These are phyloP conservation scores for Mus pahari DNA, from an alignment of 2,113 vertebrate species.

Conservation along the genomic window DNA sequence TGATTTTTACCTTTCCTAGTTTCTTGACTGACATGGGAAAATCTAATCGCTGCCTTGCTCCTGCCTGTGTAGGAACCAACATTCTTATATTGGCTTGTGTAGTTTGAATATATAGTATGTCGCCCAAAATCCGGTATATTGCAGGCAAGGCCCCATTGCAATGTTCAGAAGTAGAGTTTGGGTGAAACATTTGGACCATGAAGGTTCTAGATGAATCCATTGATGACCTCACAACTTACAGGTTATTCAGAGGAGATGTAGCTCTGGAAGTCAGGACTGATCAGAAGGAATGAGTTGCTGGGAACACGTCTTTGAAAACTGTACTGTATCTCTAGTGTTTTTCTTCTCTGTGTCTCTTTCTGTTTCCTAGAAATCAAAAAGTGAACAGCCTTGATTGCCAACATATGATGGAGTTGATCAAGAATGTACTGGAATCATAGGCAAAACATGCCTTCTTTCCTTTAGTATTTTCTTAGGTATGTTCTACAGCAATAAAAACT, in stretches of 20 bases:
- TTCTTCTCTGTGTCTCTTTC: background rate
- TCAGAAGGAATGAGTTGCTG: background rate
- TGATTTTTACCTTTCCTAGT: slow-evolving; percentile 53
- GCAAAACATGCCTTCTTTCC: background rate
- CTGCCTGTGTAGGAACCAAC: background rate
- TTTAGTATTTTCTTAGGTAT: background rate
- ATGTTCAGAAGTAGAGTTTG: background rate
- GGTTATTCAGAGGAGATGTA: background rate
- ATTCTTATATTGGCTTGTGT: background rate
- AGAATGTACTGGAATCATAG: background rate
- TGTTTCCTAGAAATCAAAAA: background rate
- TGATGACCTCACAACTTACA: background rate
- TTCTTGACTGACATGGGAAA: slow-evolving; percentile 50
- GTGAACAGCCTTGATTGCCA: background rate
- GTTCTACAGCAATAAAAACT: background rate
- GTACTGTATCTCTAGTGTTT: background rate
- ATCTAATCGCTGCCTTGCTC: background rate
- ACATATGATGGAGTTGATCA: background rate
- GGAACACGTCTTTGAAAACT: background rate
- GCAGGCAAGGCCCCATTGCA: background rate
- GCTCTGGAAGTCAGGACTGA: background rate
- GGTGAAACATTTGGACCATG: background rate
- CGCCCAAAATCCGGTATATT: background rate
- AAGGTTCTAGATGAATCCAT: background rate
- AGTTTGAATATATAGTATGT: background rate